Base-by-base conservation (phyloP, 2,113 vertebrate genomes). In the Pygoscelis adeliae region DNA sequence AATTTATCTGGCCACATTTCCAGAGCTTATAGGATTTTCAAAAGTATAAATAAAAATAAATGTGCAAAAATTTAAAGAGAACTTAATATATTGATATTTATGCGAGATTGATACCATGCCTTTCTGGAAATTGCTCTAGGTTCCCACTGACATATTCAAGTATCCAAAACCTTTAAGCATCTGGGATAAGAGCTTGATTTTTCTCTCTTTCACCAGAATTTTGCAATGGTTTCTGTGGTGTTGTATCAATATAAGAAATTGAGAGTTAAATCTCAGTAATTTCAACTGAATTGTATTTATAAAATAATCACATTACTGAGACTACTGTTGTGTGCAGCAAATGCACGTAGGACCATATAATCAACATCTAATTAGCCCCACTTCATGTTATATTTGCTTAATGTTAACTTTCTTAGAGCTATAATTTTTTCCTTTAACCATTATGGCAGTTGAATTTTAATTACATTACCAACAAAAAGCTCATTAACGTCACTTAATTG, bases 401-500 rank as follows among this genome's bases (percentile, higher is more conserved):
- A 97, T 98, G 97, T 93, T 98, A 98, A 98, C 90, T 98, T 98
- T 97, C 96, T 97, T 96, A 96, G 97, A 97, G 97, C 94, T 96
- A 93, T 95, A 96, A 96, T 98, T 98, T 98, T 98, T 92, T 89
- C 87, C 66, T 98, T 97, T 98, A 97, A 97, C 97, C 95, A 98
- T 98, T 98, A 98, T 96, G 98, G 98, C 98, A 98, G 98, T 97
- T 97, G 98, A 98, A 98, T 98, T 98, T 98, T 98, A 98, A 98
- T 98, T 98, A 98, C 98, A 98, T 98, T 98, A 98, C 97, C 97
- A 98, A 98, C 98, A 98, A 98, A 98, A 98, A 98, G 93, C 98
- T 98, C 98, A 98, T 98, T 98, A 98, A 98, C 98, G 27, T 98
- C 98, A 98, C 84, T 23, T 98, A 98, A 98, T 98, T 98, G 98